Base-by-base conservation (phyloP, 53 echinoderm and acorn worm genomes). In the Echinometra lucunter region DNA sequence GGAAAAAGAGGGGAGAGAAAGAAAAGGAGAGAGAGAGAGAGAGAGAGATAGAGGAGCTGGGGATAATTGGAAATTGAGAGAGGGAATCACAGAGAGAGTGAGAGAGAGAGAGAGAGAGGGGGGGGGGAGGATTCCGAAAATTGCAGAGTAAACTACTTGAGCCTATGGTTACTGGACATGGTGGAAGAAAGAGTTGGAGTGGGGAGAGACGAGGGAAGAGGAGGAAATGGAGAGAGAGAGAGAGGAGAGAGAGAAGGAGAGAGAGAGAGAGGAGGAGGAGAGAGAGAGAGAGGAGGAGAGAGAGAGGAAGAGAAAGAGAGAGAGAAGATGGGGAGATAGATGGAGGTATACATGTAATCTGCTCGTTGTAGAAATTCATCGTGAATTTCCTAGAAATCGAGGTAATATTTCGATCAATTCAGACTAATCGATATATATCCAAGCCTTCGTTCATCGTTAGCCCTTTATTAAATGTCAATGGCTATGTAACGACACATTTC, bases 381-480 rank as follows among this genome's bases (percentile, higher is more conserved):
- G 44, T 81, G 44, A 44, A 81, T 16, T 81, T 81, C 81, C 81
- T 42, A 30, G 81, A 81, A 81, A 44, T 81, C 44, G 40, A 44
- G 25, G 19, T 10, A 74, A 81, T 5, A 81, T 4, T 81, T 81
- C 81, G 81, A 81, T 81, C 44, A 81, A 81, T 4, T 44, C 81
- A 42, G 40, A 19, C 81, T 81, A 81, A 81, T 81, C 81, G 81
- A 81, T 81, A 44, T 81, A 44, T 21, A 44, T 44, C 81, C 40
- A 18, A 2, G 42, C 44, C 44, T 63, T 44, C 81, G 34, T 5
- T 81, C 42, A 81, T 35, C 13, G 74, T 74, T 23, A 37, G 21
- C 40, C 44, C 44, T 81, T 23, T 42, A 42, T 21, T 42, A 44
- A 38, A 44, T 21, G 44, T 81, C 38, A 38, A 38, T 81, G 21